Evolutionary conservation across 2,888 invertebrate genomes (phyloP).

Genomic region (Therioaphis trifolii): DNA sequence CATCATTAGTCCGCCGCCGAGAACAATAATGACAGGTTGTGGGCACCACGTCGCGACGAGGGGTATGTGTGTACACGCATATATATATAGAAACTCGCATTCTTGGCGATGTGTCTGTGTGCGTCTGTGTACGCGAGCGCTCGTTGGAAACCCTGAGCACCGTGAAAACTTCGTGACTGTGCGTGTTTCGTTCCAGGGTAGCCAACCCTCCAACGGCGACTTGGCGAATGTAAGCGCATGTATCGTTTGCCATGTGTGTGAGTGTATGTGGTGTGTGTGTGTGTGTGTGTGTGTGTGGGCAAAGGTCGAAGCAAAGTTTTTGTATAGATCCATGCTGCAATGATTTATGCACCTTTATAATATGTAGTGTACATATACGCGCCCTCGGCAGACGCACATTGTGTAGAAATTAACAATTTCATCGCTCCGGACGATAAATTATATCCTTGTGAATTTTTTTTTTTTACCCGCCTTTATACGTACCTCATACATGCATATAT

Average conservation of each 20-base stretch:
- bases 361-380: background rate
- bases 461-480: background rate
- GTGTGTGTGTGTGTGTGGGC: background rate
- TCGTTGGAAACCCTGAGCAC: background rate
- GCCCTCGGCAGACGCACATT: background rate
- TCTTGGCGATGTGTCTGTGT: background rate
- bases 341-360: background rate
- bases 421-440: conserved; percentile 22
- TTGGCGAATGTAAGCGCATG: background rate
- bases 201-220: conserved; percentile 26
- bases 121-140: background rate
- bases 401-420: conserved; percentile 42
- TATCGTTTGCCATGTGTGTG: background rate
- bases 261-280: background rate
- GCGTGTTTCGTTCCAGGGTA: conserved; percentile 31
- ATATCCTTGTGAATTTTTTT: conserved; percentile 27
- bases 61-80: conserved; percentile 11
- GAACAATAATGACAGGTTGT: conserved; percentile 62
- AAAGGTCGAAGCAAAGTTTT: background rate
- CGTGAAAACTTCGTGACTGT: conserved; percentile 34
- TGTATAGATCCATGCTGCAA: background rate
- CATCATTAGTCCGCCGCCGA: conserved; percentile 60
- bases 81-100: conserved; percentile 22
- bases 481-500: background rate
- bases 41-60: conserved; percentile 55